Evolutionary conservation across 2,888 invertebrate genomes (phyloP).

Genomic region (Andrena dorsata): DNA sequence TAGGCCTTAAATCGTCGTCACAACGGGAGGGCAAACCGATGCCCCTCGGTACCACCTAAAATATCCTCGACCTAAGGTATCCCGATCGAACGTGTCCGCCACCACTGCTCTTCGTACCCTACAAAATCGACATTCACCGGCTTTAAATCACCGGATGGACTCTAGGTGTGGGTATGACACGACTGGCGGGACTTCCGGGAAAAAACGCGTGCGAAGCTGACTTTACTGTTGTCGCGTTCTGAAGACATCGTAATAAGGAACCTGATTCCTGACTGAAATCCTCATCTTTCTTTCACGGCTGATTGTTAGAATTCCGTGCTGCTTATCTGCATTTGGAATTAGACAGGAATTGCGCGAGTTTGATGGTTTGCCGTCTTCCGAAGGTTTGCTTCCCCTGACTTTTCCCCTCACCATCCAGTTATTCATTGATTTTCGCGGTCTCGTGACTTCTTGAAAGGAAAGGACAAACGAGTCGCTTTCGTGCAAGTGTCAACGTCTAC

Average conservation of each 20-base stretch:
- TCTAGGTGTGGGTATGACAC: slow-evolving; percentile 48
- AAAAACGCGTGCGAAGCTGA: slow-evolving; percentile 1
- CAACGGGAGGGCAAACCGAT: slow-evolving; percentile 80
- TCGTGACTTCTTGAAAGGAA: slow-evolving; percentile 21
- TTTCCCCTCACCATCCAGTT: not conserved
- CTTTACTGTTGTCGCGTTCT: not conserved
- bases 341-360: not conserved
- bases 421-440: not conserved
- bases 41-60: slow-evolving; percentile 78
- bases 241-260: not conserved
- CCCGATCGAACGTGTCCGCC: slow-evolving; percentile 75
- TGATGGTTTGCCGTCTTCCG: not conserved
- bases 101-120: slow-evolving; percentile 43
- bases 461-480: slow-evolving; percentile 37
- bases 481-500: slow-evolving; percentile 42
- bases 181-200: slow-evolving; percentile 51
- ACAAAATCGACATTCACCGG: slow-evolving; percentile 61
- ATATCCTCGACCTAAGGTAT: slow-evolving; percentile 77
- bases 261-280: not conserved
- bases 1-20: slow-evolving; percentile 83
- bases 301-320: too few species aligned
- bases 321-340: not conserved
- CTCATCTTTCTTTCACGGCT: not conserved
- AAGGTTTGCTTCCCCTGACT: not conserved
- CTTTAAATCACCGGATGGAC: slow-evolving; percentile 52